These are phyloP conservation scores for Metridium senile DNA, from an alignment of 92 coral and sea anemone genomes.

Conservation along the genomic window DNA sequence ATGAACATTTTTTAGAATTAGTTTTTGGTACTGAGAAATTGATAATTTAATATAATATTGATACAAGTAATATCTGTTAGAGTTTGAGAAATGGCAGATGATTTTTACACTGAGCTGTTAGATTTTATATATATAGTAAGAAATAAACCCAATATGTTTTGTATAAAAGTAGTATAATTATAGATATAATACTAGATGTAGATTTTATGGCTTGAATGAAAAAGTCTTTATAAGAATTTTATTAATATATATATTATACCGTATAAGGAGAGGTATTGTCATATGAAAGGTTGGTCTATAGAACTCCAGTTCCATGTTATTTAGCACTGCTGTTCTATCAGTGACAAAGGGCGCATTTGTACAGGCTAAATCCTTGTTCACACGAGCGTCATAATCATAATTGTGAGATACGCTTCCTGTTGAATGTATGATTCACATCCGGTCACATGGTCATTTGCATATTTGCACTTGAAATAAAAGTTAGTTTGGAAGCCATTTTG, in stretches of 20 bases:
- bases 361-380: no score
- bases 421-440: no score
- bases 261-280: conserved; percentile 5
- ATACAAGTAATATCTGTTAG: conserved; percentile 10
- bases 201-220: conserved; percentile 12
- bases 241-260: conserved; percentile 32
- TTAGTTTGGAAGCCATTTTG: no score
- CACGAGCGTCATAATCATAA: no score
- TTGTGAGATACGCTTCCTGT: no score
- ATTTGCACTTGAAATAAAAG: no score
- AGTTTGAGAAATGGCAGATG: conserved; percentile 50
- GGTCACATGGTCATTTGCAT: no score
- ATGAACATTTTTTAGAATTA: conserved; percentile 2
- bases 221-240: conserved; percentile 51
- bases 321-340: no score
- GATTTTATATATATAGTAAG: conserved; percentile 53
- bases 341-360: no score
- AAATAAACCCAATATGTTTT: conserved; percentile 29
- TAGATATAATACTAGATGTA: conserved; percentile 19
- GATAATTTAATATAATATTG: conserved; percentile 19
- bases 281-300: not conserved
- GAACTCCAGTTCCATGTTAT: no score
- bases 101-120: conserved; percentile 28
- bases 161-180: conserved; percentile 15
- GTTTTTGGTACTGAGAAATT: conserved; percentile 17